Evolutionary conservation across 1,140 invertebrate genomes (phyloP).

Genomic region (Drosophila subpulchrella): DNA sequence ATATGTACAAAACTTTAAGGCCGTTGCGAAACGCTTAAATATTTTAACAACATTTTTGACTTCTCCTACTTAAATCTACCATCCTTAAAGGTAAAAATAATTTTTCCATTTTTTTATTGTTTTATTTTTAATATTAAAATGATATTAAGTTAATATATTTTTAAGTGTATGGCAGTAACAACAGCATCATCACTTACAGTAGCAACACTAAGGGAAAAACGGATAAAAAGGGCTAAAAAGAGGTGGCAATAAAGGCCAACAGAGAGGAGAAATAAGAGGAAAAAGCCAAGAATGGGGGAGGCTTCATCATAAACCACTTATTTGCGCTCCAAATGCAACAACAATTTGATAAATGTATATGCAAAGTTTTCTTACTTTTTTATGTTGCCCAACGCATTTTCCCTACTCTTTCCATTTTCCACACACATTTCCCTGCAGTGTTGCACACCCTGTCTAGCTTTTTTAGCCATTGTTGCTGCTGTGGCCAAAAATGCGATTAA

Average conservation of each 20-base stretch:
- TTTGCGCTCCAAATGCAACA: conserved; percentile 81
- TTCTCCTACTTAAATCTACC: not conserved
- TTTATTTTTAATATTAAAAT: not conserved
- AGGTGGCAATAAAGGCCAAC: not conserved
- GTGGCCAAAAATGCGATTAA: conserved; percentile 45
- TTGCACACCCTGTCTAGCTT: not conserved
- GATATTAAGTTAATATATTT: not conserved
- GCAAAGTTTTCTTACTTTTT: conserved; percentile 26
- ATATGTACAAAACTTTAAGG: too few species aligned
- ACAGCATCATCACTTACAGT: not conserved
- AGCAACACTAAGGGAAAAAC: not conserved
- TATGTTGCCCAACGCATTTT: conserved; percentile 31
- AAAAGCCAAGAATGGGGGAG: not conserved
- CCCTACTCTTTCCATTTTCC: not conserved
- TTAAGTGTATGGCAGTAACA: not conserved
- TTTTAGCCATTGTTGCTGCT: conserved; percentile 13
- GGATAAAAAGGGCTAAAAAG: not conserved
- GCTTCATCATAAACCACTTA: conserved; percentile 82
- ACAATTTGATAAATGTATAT: conserved; percentile 75
- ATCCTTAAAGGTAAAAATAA: not conserved
- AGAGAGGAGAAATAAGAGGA: not conserved
- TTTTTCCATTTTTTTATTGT: too few species aligned
- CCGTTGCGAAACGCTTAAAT: too few species aligned
- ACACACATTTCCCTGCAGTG: not conserved
- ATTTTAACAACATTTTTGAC: too few species aligned